Base-by-base conservation (phyloP, 2,113 vertebrate species). In the Bos taurus region DNA sequence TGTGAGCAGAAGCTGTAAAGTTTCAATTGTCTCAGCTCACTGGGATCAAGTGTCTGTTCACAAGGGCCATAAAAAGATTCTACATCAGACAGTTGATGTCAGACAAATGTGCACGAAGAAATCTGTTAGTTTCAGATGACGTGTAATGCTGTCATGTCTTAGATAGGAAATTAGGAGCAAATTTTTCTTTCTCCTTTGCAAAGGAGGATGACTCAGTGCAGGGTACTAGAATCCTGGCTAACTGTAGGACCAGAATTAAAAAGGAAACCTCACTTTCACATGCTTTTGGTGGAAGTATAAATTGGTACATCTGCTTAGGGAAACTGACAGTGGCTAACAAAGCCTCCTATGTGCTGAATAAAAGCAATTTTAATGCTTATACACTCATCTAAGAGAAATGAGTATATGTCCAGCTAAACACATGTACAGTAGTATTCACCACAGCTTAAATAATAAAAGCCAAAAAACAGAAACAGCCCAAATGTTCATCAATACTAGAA, bases 1-100 rank as follows among this genome's bases (percentile, higher is more conserved):
- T 13, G 33, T 48, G 95, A 95, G 74, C 21, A 86, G 74, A 87
- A 94, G 93, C 71, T 92, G 64, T 96, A 87, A 97, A 92, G 77
- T 97, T 96, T 96, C 94, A 71, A 67, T 92, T 85, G 54, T n/a
- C 23, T 81, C 93, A 67, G 84, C 83, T 95, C 14, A 0, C 33
- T 50, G 81, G 87, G 62, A 88, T 83, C 74, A 86, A 80, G 87
- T 56, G 52, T 93, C 97, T 93, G 85, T 91, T 93, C 80, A 33
- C 3, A 30, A 40, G 74, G n/a, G 30, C 93, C 8, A 7, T 43
- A 83, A 82, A 71, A 89, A 50, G 33, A 13, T 78, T 80, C 36
- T n/a, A 48, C 30, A 5, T 57, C 60, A 83, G 56, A 88, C 17
- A 14, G n/a, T 78, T 56, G 85, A 89, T 2, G 8, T 87, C 84